phyloP scores from a whole-genome alignment of 2,797 vertebrate species.

The Myiotriccus ornatus region DNA sequence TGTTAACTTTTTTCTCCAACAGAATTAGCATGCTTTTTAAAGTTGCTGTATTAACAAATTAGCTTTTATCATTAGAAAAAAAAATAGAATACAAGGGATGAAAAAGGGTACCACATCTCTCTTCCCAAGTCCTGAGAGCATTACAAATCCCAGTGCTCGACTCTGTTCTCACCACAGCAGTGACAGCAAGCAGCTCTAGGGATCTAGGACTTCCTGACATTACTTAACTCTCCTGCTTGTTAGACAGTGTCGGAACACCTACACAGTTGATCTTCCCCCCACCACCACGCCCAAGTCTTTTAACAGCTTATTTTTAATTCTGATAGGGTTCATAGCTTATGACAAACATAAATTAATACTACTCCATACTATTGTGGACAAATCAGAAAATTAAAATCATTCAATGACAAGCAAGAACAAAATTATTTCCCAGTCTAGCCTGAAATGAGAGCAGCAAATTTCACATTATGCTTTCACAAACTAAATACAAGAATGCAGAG shows the following conservation, averaged over 20 bases:
- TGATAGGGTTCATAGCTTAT: background rate
- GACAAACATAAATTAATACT: background rate
- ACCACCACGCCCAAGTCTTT: background rate
- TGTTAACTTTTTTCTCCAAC: background rate
- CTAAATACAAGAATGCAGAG: background rate
- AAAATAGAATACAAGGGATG: background rate
- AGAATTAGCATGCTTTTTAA: background rate
- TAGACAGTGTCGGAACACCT: background rate
- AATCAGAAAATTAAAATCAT: background rate
- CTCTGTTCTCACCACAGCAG: background rate
- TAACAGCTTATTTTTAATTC: background rate
- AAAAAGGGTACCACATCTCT: background rate
- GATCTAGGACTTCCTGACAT: background rate
- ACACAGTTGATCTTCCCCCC: background rate
- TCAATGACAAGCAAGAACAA: background rate
- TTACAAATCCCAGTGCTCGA: background rate
- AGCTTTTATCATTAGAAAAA: background rate
- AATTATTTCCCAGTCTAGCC: background rate
- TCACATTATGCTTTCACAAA: background rate
- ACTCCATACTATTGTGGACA: background rate
- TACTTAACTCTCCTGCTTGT: background rate
- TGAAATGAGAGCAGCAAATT: background rate
- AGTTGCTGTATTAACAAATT: background rate
- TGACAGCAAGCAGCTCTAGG: background rate
- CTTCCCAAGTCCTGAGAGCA: too few relatives aligned